Conservation (phyloP, 2,113 vertebrate species). For the Cryptotis parvus region DNA sequence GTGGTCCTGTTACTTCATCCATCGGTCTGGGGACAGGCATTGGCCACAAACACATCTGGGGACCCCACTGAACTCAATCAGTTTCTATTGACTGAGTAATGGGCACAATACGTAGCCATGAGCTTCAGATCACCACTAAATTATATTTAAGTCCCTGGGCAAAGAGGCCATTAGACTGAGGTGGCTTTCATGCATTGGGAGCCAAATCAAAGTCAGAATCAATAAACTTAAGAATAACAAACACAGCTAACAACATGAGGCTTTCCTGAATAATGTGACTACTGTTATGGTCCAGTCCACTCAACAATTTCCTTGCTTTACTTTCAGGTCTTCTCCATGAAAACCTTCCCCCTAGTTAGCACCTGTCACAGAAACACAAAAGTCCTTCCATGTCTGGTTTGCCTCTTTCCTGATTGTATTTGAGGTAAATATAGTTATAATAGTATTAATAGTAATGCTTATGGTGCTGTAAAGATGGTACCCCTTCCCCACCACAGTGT, state of each 20-base stretch:
- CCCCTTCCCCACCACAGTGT: no score
- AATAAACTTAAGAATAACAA: not conserved
- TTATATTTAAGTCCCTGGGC: not conserved
- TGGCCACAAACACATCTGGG: no score
- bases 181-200: not conserved
- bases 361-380: no score
- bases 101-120: not conserved
- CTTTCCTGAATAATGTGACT: not conserved
- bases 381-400: no score
- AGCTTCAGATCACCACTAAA: not conserved
- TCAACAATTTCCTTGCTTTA: not conserved
- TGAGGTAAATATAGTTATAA: not conserved
- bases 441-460: no score
- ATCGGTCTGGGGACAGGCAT: no score
- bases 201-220: not conserved
- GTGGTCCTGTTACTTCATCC: no score
- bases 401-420: not conserved
- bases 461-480: no score
- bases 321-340: not conserved
- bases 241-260: not conserved
- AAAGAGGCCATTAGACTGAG: not conserved
- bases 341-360: not conserved
- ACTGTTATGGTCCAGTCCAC: not conserved
- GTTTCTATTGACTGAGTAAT: conserved; percentile 8
- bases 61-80: no score